phyloP scores from a whole-genome alignment of 2,797 vertebrate species.

The Enteromius mattozi region DNA sequence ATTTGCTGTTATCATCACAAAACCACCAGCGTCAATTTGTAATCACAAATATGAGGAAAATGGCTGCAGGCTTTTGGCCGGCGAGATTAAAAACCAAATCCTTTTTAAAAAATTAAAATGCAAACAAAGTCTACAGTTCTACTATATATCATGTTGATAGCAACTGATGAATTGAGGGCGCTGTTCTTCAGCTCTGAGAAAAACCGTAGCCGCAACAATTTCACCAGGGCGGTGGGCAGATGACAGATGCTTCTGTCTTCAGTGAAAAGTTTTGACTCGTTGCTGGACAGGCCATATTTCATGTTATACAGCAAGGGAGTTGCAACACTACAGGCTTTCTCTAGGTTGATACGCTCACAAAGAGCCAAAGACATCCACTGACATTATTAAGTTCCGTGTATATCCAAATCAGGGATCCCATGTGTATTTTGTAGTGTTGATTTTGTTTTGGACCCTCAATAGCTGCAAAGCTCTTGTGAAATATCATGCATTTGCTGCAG shows the following conservation, averaged over 20 bases:
- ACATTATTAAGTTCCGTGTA: slow-evolving; percentile 15
- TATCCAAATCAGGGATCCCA: slow-evolving; percentile 28
- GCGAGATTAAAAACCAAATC: slow-evolving; percentile 75
- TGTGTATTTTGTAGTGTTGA: slow-evolving; percentile 32
- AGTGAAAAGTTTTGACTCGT: slow-evolving; percentile 73
- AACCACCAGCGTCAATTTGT: slow-evolving; percentile 29
- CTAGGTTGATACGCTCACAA: slow-evolving; percentile 20
- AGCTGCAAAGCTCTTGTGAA: slow-evolving; percentile 61
- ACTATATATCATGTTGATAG: slow-evolving; percentile 66
- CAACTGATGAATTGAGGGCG: slow-evolving; percentile 68
- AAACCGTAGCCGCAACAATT: slow-evolving; percentile 66
- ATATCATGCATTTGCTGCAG: slow-evolving; percentile 51
- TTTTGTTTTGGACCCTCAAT: slow-evolving; percentile 42
- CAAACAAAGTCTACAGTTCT: slow-evolving; percentile 64
- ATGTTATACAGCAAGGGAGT: slow-evolving; percentile 53
- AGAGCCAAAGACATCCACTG: slow-evolving; percentile 23
- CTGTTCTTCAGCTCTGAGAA: slow-evolving; percentile 68
- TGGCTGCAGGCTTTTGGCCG: slow-evolving; percentile 72
- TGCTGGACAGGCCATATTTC: slow-evolving; percentile 72
- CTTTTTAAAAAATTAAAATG: slow-evolving; percentile 81
- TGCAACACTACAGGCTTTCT: slow-evolving; percentile 34
- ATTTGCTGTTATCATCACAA: slow-evolving; percentile 13
- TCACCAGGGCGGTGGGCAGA: slow-evolving; percentile 68
- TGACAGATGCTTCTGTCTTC: slow-evolving; percentile 71
- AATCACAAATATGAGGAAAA: slow-evolving; percentile 55